Evolutionary conservation across 2,113 vertebrate species (phyloP).

Genomic region (Aix galericulata): DNA sequence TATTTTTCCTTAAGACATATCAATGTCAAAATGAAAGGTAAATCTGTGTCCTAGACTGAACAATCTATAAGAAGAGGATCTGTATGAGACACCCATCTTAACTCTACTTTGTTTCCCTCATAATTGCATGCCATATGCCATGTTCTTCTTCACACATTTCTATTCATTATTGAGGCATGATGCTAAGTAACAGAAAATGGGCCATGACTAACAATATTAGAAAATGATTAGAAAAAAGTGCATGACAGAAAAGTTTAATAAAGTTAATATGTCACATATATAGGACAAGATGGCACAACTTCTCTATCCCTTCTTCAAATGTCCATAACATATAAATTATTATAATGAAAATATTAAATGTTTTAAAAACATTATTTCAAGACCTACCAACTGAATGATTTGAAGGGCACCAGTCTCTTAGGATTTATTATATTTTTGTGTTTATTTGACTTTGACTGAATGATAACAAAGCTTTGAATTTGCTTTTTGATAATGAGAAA

Average conservation of each 20-base stretch:
- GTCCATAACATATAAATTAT: neutral
- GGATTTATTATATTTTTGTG: neutral
- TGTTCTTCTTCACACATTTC: neutral
- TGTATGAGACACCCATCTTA: neutral
- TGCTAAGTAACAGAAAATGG: neutral
- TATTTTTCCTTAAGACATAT: neutral
- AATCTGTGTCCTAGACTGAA: neutral
- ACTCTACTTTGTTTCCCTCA: neutral
- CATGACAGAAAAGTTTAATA: neutral
- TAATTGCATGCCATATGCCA: neutral
- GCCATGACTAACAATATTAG: neutral
- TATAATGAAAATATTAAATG: neutral
- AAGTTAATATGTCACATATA: neutral
- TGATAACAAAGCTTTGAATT: neutral
- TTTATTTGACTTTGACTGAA: neutral
- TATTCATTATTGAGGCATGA: neutral
- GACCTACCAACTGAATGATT: neutral
- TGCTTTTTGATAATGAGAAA: neutral
- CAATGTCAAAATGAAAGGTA: neutral
- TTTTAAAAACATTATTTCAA: neutral
- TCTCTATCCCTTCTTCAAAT: neutral
- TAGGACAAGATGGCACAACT: neutral
- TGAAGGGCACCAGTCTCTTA: neutral
- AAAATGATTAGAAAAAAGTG: neutral
- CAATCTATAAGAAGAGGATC: no score